Conservation (phyloP, 2,797 vertebrate species). For the Sarcoramphus papa region DNA sequence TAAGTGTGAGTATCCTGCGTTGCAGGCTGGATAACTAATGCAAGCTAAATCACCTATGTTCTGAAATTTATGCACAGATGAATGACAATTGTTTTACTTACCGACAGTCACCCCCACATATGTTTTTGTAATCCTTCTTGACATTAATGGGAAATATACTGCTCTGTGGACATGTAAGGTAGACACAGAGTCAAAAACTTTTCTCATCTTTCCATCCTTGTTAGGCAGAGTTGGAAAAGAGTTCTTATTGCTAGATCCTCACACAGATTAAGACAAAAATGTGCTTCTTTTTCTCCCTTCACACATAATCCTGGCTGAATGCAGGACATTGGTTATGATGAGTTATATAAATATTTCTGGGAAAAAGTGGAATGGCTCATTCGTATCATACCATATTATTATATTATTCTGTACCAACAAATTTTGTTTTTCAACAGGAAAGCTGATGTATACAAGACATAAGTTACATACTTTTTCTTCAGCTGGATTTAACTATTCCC, state of each 20-base stretch:
- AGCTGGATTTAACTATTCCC: not conserved
- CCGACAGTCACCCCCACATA: not conserved
- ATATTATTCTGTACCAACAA: not conserved
- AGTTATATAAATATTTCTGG: not conserved
- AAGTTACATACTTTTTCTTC: not conserved
- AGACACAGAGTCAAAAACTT: not conserved
- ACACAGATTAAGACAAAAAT: not conserved
- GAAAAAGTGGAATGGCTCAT: not conserved
- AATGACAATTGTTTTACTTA: not conserved
- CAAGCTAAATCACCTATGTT: not conserved
- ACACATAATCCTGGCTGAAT: not conserved
- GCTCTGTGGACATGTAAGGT: not conserved
- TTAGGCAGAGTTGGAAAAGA: not conserved
- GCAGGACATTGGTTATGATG: not conserved
- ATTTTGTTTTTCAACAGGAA: not conserved
- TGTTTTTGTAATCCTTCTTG: not conserved
- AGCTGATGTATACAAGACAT: not conserved
- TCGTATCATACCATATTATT: not conserved
- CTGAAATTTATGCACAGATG: not conserved
- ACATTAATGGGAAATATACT: not conserved
- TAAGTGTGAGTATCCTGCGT: not conserved
- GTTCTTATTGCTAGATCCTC: not conserved
- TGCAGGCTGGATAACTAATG: not conserved
- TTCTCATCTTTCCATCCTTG: not conserved
- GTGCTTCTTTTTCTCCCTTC: not conserved